These are phyloP conservation scores for Hirundichthys speculiger DNA, from an alignment of 2,113 vertebrate species.

Conservation along the genomic window DNA sequence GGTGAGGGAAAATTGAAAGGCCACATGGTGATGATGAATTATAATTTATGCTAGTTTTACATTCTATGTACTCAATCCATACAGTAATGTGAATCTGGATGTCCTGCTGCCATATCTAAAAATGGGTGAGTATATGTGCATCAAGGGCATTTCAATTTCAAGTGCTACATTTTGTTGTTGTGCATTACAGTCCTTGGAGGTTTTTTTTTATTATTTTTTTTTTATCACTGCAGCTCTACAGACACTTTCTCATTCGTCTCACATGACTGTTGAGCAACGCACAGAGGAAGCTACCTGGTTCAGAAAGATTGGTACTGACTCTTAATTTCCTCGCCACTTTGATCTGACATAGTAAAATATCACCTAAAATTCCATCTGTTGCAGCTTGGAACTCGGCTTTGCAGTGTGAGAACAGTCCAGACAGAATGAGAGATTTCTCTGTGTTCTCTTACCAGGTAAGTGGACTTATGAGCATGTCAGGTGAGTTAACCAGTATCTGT, in stretches of 20 bases:
- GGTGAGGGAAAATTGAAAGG: conserved; percentile 65
- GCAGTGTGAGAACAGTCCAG: conserved; percentile 78
- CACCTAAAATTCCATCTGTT: conserved; percentile 25
- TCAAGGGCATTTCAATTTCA: background rate
- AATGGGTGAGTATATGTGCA: conserved; percentile 79
- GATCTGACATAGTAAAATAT: conserved; percentile 1
- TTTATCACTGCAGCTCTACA: conserved; percentile 75
- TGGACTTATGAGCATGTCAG: conserved; percentile 33
- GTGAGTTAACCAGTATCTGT: conserved; percentile 33
- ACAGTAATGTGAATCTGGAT: conserved; percentile 77
- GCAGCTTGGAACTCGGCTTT: conserved; percentile 93
- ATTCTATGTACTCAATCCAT: background rate
- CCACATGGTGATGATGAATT: background rate
- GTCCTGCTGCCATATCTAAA: conserved; percentile 82
- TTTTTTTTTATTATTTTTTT: conserved; percentile 22
- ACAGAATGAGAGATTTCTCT: conserved; percentile 90
- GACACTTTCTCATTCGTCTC: conserved; percentile 54
- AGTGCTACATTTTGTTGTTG: background rate
- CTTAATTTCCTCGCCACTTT: conserved; percentile 16
- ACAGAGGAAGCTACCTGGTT: conserved; percentile 89
- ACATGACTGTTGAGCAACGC: conserved; percentile 62
- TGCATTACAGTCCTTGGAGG: conserved; percentile 2
- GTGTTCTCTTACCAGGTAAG: conserved; percentile 89
- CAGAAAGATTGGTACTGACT: conserved; percentile 87
- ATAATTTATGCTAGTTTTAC: background rate